phyloP scores from a whole-genome alignment of 2,113 vertebrate species.

The Actenoides lindsayi region DNA sequence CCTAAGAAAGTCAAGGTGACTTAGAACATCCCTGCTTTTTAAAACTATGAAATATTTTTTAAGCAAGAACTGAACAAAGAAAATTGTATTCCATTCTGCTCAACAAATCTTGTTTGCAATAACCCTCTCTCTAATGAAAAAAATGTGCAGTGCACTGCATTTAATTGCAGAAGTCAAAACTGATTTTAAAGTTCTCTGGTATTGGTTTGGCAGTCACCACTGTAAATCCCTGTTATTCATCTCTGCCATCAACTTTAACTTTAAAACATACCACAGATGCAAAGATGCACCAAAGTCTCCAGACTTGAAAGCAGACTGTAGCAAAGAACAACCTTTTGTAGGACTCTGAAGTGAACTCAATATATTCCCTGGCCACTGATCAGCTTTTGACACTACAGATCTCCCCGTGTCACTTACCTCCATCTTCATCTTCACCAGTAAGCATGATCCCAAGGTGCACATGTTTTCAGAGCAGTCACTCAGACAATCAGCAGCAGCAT shows the following conservation, averaged over 20 bases:
- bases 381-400: not conserved
- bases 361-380: not conserved
- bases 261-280: not conserved
- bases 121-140: not conserved
- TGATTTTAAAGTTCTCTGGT: not conserved
- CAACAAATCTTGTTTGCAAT: not conserved
- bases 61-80: not conserved
- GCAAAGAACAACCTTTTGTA: not conserved
- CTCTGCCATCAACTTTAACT: not conserved
- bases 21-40: not conserved
- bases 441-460: not conserved
- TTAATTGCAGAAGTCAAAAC: not conserved
- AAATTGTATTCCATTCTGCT: not conserved
- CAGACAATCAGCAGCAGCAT: rapidly evolving
- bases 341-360: not conserved
- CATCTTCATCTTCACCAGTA: not conserved
- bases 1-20: not conserved
- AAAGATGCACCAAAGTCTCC: not conserved
- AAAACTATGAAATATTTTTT: not conserved
- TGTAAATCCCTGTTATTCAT: not conserved
- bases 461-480: not conserved
- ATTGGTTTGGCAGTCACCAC: not conserved
- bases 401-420: not conserved
- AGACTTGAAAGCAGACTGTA: not conserved
- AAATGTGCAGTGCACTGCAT: not conserved